phyloP scores from a whole-genome alignment of 2,113 vertebrate genomes.

The Triplophysa siluroides region DNA sequence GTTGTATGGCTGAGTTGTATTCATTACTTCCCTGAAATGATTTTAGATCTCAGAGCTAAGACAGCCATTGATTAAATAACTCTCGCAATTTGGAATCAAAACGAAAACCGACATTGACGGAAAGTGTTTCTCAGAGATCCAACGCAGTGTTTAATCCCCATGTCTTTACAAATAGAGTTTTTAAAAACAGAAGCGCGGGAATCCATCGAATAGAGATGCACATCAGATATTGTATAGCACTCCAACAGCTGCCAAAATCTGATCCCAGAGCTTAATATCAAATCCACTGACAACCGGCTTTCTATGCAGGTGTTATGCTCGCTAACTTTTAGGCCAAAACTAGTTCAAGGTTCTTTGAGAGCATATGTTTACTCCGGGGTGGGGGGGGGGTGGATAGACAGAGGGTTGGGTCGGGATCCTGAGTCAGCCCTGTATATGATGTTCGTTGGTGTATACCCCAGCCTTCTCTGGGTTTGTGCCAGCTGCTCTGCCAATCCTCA shows the following conservation, averaged over 20 bases:
- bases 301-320: conserved; percentile 26
- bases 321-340: conserved; percentile 42
- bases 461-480: conserved; percentile 62
- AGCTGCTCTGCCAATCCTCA: conserved; percentile 55
- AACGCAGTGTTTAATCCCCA: not conserved
- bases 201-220: not conserved
- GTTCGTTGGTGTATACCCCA: conserved; percentile 63
- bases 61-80: conserved; percentile 34
- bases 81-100: conserved; percentile 1
- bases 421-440: conserved; percentile 58
- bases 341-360: conserved; percentile 52
- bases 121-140: not conserved
- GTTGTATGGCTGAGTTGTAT: conserved; percentile 70
- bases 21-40: conserved; percentile 40
- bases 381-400: conserved; percentile 10
- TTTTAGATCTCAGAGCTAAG: conserved; percentile 1
- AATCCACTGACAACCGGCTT: not conserved
- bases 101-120: conserved; percentile 6
- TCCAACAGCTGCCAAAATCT: conserved; percentile 10
- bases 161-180: not conserved
- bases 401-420: conserved; percentile 59
- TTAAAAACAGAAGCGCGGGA: not conserved
- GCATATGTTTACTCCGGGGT: conserved; percentile 53
- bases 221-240: not conserved
- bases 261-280: not conserved